Evolutionary conservation across 2,797 vertebrate genomes (phyloP).

Genomic region (Nannoperca obscura): DNA sequence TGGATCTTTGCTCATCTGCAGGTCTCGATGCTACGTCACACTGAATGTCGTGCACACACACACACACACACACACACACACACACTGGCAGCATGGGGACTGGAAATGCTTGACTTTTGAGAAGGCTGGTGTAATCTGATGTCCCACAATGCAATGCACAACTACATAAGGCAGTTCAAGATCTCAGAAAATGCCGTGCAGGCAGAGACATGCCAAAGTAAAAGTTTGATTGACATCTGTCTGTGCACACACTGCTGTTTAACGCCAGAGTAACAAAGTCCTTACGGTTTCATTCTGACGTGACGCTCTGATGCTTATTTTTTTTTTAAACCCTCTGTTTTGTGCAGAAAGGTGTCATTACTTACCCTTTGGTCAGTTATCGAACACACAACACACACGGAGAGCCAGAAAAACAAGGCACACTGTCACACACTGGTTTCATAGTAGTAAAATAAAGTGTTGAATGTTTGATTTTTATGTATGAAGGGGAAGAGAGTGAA

Average conservation of each 20-base stretch:
- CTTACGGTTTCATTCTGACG: background rate
- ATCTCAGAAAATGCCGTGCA: background rate
- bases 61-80: background rate
- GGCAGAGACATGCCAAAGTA: no score
- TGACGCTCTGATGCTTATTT: conserved; percentile 4
- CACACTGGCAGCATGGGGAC: no score
- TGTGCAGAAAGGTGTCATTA: background rate
- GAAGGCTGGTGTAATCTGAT: background rate
- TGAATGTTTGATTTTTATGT: conserved; percentile 2
- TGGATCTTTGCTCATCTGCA: no score
- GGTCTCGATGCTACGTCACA: no score
- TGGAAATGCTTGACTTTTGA: background rate
- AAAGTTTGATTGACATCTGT: no score
- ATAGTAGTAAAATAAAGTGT: background rate
- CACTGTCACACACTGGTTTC: background rate
- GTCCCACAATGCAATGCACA: conserved; percentile 1
- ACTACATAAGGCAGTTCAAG: background rate
- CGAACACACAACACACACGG: background rate
- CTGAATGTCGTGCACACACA: background rate
- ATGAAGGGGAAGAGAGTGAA: background rate
- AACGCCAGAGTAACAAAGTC: background rate
- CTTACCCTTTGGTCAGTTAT: conserved; percentile 29
- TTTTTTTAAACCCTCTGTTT: background rate
- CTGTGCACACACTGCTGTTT: background rate
- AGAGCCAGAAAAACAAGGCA: background rate